A percentile compares a stretch with the other conserved stretches of the same genome.
phyloP scores from a whole-genome alignment of 2,888 invertebrate species.

The Barypeithes pellucidus region DNA sequence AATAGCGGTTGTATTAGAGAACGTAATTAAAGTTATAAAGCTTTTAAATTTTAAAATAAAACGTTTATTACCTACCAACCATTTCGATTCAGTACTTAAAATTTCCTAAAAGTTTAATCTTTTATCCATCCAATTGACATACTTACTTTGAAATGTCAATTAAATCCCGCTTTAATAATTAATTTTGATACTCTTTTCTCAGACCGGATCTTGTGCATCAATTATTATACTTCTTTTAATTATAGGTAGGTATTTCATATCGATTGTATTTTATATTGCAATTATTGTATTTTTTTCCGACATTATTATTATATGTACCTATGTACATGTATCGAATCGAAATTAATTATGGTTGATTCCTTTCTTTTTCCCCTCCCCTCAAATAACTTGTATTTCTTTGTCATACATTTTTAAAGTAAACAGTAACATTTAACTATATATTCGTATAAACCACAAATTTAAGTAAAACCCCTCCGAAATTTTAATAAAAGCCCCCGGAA shows the following conservation, averaged over 20 bases:
- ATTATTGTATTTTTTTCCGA: too few relatives aligned
- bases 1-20: not conserved
- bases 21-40: not conserved
- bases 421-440: too few relatives aligned
- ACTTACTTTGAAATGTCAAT: slow-evolving; percentile 22
- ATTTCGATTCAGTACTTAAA: slow-evolving; percentile 4
- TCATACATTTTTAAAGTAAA: too few relatives aligned
- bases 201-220: slow-evolving; percentile 26
- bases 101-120: slow-evolving; percentile 12
- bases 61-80: not conserved
- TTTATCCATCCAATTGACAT: slow-evolving; percentile 21
- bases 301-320: too few relatives aligned
- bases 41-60: not conserved
- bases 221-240: slow-evolving; percentile 33
- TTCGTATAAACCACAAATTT: too few relatives aligned
- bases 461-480: too few relatives aligned
- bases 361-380: too few relatives aligned
- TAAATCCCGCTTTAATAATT: slow-evolving; percentile 22
- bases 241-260: slow-evolving; percentile 33
- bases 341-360: too few relatives aligned
- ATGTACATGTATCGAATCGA: too few relatives aligned
- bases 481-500: too few relatives aligned
- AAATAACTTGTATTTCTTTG: too few relatives aligned
- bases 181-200: slow-evolving; percentile 21
- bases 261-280: not conserved